Percentiles rank a stretch among this genome's conserved stretches.
These are phyloP conservation scores for Drosophila ficusphila DNA, from an alignment of 1,140 invertebrate genomes.

Conservation along the genomic window DNA sequence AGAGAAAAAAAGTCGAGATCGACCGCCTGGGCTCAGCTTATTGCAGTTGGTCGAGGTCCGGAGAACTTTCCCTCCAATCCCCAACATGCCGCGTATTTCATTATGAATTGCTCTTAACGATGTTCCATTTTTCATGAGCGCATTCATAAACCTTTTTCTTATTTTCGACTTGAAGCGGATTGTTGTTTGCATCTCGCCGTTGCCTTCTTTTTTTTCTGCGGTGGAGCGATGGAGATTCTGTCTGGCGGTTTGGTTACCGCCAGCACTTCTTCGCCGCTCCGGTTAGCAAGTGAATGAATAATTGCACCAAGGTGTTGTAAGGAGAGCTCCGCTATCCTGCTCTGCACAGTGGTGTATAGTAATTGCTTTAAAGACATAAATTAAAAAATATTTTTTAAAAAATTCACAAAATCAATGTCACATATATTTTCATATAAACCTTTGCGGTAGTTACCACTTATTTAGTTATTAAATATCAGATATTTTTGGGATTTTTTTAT, in stretches of 20 bases:
- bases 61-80: slow-evolving; percentile 10
- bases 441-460: no score
- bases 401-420: no score
- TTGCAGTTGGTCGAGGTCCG: slow-evolving; percentile 24
- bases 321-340: slow-evolving; percentile 17
- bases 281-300: slow-evolving; percentile 62
- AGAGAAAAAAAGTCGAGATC: slow-evolving; percentile 11
- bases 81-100: slow-evolving; percentile 68
- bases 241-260: slow-evolving; percentile 22
- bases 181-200: slow-evolving; percentile 49
- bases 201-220: background rate
- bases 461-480: no score
- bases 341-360: slow-evolving; percentile 14
- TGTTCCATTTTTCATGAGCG: slow-evolving; percentile 83
- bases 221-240: slow-evolving; percentile 12
- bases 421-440: background rate
- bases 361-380: background rate
- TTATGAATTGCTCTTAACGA: slow-evolving; percentile 84
- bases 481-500: no score
- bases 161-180: slow-evolving; percentile 65
- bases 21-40: slow-evolving; percentile 63
- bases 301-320: slow-evolving; percentile 70
- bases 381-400: background rate
- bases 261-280: slow-evolving; percentile 1
- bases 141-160: slow-evolving; percentile 79